These are phyloP conservation scores for Drosophila setosimentum DNA, from an alignment of 2,888 invertebrate genomes.

Conservation along the genomic window DNA sequence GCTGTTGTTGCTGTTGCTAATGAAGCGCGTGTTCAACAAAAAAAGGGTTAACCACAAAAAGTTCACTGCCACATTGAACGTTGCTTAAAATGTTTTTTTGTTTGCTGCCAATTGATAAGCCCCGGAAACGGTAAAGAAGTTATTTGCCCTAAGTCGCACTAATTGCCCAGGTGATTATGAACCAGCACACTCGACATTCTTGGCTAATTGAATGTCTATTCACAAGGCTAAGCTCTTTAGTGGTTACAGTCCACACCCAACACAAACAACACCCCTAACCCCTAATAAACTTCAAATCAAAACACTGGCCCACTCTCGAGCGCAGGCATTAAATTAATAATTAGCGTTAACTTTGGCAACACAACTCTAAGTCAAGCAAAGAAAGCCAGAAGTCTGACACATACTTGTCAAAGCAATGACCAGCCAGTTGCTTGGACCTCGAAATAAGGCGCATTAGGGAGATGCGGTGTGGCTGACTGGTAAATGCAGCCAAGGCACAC, in stretches of 20 bases:
- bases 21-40: conserved; percentile 27
- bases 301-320: conserved; percentile 41
- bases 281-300: conserved; percentile 7
- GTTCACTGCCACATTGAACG: conserved; percentile 49
- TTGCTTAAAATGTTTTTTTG: conserved; percentile 47
- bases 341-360: conserved; percentile 23
- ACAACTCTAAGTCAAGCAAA: background rate
- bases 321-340: conserved; percentile 56
- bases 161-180: conserved; percentile 64
- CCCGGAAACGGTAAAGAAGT: conserved; percentile 4
- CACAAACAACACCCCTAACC: background rate
- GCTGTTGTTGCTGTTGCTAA: conserved; percentile 26
- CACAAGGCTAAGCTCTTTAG: conserved; percentile 68
- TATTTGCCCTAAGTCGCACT: conserved; percentile 56
- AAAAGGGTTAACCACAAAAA: conserved; percentile 57
- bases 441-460: background rate
- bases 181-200: conserved; percentile 6
- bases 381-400: conserved; percentile 51
- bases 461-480: conserved; percentile 17
- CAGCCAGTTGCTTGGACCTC: conserved; percentile 40
- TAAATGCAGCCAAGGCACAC: conserved; percentile 14
- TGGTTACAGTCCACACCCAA: conserved; percentile 41
- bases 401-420: conserved; percentile 78
- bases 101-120: conserved; percentile 24
- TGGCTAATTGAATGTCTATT: conserved; percentile 45